Conservation (phyloP, 2,113 vertebrate species). For the Hypanus sabinus region DNA sequence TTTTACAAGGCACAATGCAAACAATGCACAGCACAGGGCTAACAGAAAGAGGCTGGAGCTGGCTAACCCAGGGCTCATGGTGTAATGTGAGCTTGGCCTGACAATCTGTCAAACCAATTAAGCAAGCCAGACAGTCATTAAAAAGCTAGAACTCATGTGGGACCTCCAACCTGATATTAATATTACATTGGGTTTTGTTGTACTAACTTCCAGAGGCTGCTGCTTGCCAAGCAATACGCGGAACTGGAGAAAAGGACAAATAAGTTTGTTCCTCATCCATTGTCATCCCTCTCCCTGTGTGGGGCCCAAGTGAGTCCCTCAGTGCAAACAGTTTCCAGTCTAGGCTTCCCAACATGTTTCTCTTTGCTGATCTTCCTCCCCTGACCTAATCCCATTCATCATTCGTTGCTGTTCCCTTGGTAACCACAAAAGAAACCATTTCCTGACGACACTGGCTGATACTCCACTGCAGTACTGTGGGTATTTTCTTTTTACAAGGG, state of each 20-base stretch:
- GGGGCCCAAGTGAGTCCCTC: neutral
- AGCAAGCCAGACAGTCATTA: conserved; percentile 42
- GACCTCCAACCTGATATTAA: neutral
- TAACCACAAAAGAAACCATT: neutral
- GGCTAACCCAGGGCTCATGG: conserved; percentile 39
- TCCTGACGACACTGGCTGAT: no score
- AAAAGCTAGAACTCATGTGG: neutral
- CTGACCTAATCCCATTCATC: neutral
- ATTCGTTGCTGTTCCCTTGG: neutral
- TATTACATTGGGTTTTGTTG: conserved; percentile 29
- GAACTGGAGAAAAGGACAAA: conserved; percentile 28
- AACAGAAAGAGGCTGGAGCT: conserved; percentile 40
- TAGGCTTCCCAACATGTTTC: neutral
- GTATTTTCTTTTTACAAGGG: no score
- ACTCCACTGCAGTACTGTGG: no score
- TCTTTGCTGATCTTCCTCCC: neutral
- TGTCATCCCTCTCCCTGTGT: conserved; percentile 31
- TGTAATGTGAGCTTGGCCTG: conserved; percentile 41
- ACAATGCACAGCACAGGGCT: neutral
- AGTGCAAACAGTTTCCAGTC: neutral
- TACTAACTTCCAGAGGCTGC: conserved; percentile 31
- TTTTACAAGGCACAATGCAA: neutral
- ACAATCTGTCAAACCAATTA: conserved; percentile 46
- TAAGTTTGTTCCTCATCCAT: neutral
- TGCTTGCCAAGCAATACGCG: neutral